Conservation (phyloP, 2,797 vertebrate genomes). For the Pangasius krempfi region DNA sequence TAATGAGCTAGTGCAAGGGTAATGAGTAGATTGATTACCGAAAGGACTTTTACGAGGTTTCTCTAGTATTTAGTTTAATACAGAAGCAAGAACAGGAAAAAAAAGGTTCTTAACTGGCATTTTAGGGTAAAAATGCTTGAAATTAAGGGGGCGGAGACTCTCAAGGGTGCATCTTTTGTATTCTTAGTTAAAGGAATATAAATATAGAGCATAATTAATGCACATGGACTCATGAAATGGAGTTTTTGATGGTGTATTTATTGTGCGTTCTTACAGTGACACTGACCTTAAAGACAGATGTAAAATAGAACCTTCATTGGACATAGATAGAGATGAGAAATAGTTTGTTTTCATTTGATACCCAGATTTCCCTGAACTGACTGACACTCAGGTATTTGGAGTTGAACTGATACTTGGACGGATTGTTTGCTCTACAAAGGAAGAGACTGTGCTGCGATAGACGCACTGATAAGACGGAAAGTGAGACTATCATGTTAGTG, state of each 20-base stretch:
- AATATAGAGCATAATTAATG: background rate
- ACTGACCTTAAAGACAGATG: background rate
- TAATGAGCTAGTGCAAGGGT: constrained; percentile 54
- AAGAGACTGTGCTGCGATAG: constrained; percentile 34
- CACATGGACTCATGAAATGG: background rate
- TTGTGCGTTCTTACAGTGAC: background rate
- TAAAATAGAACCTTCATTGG: background rate
- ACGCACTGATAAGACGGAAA: constrained; percentile 27
- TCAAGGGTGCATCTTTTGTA: background rate
- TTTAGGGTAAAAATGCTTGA: background rate
- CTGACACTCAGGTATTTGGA: constrained; percentile 45
- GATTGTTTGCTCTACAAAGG: constrained; percentile 45
- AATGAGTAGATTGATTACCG: constrained; percentile 54
- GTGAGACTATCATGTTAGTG: constrained; percentile 15
- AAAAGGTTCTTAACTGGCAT: background rate
- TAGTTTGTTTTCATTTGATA: constrained; percentile 44
- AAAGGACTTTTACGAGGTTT: constrained; percentile 40
- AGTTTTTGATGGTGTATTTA: background rate
- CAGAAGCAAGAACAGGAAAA: background rate
- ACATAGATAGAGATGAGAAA: constrained; percentile 14
- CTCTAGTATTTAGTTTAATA: background rate
- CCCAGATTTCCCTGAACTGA: constrained; percentile 28
- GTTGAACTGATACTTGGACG: constrained; percentile 41
- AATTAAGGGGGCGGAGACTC: background rate
- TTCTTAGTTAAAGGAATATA: background rate